Conservation (phyloP, 2,888 invertebrate genomes). For the Synanthedon tipuliformis region DNA sequence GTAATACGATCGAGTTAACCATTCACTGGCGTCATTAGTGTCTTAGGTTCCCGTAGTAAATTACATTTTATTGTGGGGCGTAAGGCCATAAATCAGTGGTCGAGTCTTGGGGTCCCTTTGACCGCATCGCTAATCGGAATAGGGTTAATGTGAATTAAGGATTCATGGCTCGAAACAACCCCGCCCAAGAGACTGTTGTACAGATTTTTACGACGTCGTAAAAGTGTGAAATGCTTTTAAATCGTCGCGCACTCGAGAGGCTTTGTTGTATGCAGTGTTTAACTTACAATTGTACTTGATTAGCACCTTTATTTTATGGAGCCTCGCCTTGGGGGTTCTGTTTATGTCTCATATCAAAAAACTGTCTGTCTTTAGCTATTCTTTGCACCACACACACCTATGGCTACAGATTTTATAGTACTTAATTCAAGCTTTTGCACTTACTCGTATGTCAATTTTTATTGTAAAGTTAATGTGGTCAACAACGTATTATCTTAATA, state of each 20-base stretch:
- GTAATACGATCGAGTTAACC: neutral
- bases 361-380: no score
- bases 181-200: constrained; percentile 12
- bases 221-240: constrained; percentile 25
- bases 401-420: no score
- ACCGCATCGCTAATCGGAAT: constrained; percentile 10
- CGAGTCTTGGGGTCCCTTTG: constrained; percentile 17
- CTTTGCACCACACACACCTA: no score
- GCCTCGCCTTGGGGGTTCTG: no score
- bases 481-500: no score
- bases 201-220: constrained; percentile 24
- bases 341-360: no score
- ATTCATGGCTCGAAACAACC: constrained; percentile 22
- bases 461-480: no score
- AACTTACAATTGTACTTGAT: constrained; percentile 1
- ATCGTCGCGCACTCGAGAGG: constrained; percentile 7
- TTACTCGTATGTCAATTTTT: no score
- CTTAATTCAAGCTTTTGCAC: no score
- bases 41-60: constrained; percentile 27
- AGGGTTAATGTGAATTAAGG: constrained; percentile 23
- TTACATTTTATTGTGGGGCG: constrained; percentile 27
- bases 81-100: constrained; percentile 26
- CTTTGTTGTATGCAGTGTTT: constrained; percentile 13
- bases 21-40: constrained; percentile 14
- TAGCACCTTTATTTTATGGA: neutral